Evolutionary conservation across 2,113 vertebrate genomes (phyloP).

Genomic region (Carlito syrichta): DNA sequence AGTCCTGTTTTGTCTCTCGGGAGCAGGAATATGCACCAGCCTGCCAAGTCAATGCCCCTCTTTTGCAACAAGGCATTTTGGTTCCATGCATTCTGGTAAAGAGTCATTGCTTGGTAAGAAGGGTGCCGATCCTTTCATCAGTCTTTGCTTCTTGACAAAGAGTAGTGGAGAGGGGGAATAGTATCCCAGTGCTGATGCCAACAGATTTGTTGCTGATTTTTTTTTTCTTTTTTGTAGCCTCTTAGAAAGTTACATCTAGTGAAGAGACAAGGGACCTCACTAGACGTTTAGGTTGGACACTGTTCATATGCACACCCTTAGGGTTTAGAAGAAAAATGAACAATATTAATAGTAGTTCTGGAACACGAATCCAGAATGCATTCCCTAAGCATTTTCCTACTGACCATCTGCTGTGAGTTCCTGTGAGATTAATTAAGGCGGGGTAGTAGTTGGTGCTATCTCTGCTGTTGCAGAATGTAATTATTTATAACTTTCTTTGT

Average conservation of each 20-base stretch:
- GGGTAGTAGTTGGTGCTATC: neutral
- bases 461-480: neutral
- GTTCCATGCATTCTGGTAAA: neutral
- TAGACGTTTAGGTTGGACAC: neutral
- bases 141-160: neutral
- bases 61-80: neutral
- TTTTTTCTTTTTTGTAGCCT: neutral
- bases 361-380: neutral
- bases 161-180: neutral
- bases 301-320: neutral
- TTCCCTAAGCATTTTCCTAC: constrained; percentile 2
- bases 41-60: neutral
- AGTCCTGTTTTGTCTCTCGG: neutral
- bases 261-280: neutral
- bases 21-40: neutral
- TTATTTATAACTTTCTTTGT: constrained; percentile 16
- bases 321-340: neutral
- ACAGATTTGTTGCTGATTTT: neutral
- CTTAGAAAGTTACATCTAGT: neutral
- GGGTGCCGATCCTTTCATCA: neutral
- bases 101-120: neutral
- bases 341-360: neutral
- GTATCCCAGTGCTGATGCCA: neutral
- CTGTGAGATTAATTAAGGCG: constrained; percentile 26
- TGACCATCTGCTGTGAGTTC: constrained; percentile 9